phyloP scores from a whole-genome alignment of 2,888 invertebrate genomes.

The Pammene aurita region DNA sequence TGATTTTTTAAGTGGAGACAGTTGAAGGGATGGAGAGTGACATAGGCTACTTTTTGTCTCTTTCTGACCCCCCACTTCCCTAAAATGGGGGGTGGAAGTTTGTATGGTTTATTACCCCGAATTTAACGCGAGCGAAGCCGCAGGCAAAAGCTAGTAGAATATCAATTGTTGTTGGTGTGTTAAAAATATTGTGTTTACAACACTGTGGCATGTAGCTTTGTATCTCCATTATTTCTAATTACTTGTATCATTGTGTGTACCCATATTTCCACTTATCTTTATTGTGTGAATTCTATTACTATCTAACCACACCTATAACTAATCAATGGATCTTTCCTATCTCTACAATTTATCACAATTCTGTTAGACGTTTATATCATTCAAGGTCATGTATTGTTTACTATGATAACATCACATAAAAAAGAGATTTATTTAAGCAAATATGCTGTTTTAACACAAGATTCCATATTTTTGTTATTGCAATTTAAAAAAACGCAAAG shows the following conservation, averaged over 20 bases:
- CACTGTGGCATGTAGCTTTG: too few species aligned
- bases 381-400: conserved; percentile 39
- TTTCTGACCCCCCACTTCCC: too few species aligned
- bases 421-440: not conserved
- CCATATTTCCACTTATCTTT: not conserved
- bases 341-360: conserved; percentile 21
- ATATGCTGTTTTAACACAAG: not conserved
- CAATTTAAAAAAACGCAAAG: not conserved
- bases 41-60: too few species aligned
- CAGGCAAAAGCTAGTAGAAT: too few species aligned
- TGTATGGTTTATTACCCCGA: too few species aligned
- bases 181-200: not conserved
- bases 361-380: conserved; percentile 31
- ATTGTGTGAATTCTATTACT: not conserved
- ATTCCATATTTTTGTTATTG: not conserved
- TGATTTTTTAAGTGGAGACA: too few species aligned
- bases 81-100: too few species aligned
- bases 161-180: not conserved
- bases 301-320: not conserved
- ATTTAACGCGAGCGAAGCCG: too few species aligned
- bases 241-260: too few species aligned
- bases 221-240: too few species aligned
- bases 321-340: conserved; percentile 21
- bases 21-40: too few species aligned
- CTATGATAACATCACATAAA: conserved; percentile 11